A percentile compares a stretch with the other conserved stretches of the same genome.
Conservation (phyloP, 2,113 vertebrate genomes). For the Melanerpes aurifrons region DNA sequence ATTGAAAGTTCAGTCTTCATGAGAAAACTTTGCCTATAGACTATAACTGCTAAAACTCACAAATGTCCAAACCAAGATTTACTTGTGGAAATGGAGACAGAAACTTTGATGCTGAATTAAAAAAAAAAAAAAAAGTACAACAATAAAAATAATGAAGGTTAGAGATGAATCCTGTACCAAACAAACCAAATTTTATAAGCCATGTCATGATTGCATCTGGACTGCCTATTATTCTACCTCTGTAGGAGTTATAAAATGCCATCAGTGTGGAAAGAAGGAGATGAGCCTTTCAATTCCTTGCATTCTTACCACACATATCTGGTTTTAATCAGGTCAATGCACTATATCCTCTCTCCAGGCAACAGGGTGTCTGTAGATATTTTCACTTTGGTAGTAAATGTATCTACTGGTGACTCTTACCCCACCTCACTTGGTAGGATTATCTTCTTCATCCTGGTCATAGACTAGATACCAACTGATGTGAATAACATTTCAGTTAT, state of each 20-base stretch:
- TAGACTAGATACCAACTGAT: not conserved
- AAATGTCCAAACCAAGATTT: not conserved
- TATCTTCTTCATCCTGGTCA: not conserved
- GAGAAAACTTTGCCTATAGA: not conserved
- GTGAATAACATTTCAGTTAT: not conserved
- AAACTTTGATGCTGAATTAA: not conserved
- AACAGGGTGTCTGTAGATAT: not conserved
- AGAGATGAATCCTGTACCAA: not conserved
- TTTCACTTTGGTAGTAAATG: not conserved
- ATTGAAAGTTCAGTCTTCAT: not conserved
- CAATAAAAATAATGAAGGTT: not conserved
- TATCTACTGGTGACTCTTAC: not conserved
- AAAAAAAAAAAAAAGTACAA: too few relatives aligned
- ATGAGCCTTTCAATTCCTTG: not conserved
- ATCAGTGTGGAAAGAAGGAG: constrained; percentile 13
- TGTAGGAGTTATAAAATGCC: not conserved
- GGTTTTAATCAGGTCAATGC: not conserved
- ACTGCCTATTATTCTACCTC: not conserved
- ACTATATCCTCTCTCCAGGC: not conserved
- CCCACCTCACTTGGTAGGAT: not conserved
- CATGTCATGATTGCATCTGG: not conserved
- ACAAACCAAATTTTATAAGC: not conserved
- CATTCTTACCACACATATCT: not conserved
- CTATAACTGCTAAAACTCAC: not conserved
- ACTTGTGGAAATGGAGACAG: not conserved